These are phyloP conservation scores for Cercopithecus mona DNA, from an alignment of 2,113 vertebrate species.

Conservation along the genomic window DNA sequence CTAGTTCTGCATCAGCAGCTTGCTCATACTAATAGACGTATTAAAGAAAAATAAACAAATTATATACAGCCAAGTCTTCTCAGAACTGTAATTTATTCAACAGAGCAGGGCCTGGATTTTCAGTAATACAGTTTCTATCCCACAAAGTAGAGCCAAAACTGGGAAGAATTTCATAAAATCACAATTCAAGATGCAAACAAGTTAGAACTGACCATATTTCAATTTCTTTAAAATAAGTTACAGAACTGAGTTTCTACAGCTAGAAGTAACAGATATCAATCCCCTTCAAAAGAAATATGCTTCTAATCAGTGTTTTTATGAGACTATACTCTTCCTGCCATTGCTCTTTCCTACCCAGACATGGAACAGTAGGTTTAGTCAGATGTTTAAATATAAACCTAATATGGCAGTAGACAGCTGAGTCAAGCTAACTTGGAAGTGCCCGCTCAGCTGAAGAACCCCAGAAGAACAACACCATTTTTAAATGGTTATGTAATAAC, in stretches of 20 bases:
- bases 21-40: slow-evolving; percentile 92
- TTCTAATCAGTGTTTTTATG: slow-evolving; percentile 41
- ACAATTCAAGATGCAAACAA: slow-evolving; percentile 36
- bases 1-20: slow-evolving; percentile 95
- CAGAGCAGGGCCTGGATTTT: slow-evolving; percentile 6
- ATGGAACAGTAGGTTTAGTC: neutral
- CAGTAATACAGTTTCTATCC: neutral
- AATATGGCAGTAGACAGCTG: neutral
- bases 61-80: neutral
- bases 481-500: neutral
- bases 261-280: neutral
- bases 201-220: neutral
- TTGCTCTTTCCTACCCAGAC: neutral
- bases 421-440: slow-evolving; percentile 2
- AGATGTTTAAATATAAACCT: slow-evolving; percentile 54
- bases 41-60: slow-evolving; percentile 2
- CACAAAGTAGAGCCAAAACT: slow-evolving; percentile 4
- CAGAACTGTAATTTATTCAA: slow-evolving; percentile 38
- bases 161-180: slow-evolving; percentile 31
- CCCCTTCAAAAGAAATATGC: slow-evolving; percentile 7
- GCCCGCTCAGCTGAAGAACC: neutral
- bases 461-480: neutral
- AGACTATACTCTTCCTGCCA: neutral
- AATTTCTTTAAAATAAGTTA: slow-evolving; percentile 39
- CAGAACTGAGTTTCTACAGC: neutral